Evolutionary conservation across 2,113 vertebrate species (phyloP).

Genomic region (Burhinus oedicnemus): DNA sequence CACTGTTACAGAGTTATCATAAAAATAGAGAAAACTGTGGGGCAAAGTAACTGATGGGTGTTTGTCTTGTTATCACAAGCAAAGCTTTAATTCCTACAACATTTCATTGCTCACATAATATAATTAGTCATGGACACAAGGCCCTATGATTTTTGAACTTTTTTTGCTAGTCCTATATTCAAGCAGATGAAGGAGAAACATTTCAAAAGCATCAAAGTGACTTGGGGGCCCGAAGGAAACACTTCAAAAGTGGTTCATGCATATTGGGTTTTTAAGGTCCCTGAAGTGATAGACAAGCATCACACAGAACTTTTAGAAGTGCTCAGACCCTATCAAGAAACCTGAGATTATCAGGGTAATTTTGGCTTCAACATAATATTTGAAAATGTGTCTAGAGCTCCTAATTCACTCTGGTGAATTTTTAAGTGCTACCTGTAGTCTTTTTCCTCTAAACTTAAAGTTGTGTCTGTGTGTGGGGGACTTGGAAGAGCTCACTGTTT

Average conservation of each 20-base stretch:
- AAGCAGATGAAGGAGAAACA: neutral
- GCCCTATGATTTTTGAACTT: neutral
- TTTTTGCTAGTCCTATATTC: neutral
- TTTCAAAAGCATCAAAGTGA: neutral
- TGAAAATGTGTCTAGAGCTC: neutral
- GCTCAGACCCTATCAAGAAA: neutral
- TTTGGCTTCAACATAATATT: neutral
- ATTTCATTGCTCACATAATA: neutral
- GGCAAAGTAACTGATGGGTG: neutral
- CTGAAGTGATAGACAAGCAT: neutral
- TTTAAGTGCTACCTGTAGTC: neutral
- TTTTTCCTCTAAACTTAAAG: neutral
- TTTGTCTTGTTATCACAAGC: neutral
- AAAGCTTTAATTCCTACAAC: neutral
- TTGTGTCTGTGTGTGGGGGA: neutral
- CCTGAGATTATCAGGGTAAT: neutral
- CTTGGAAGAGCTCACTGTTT: neutral
- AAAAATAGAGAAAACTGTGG: neutral
- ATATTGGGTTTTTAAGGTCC: neutral
- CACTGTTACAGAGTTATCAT: neutral
- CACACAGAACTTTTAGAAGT: neutral
- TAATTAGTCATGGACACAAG: neutral
- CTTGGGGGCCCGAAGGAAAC: neutral
- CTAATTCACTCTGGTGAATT: neutral
- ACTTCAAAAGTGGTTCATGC: neutral